Evolutionary conservation across 1,140 invertebrate species (phyloP).

Genomic region (Polypedilum pembai): DNA sequence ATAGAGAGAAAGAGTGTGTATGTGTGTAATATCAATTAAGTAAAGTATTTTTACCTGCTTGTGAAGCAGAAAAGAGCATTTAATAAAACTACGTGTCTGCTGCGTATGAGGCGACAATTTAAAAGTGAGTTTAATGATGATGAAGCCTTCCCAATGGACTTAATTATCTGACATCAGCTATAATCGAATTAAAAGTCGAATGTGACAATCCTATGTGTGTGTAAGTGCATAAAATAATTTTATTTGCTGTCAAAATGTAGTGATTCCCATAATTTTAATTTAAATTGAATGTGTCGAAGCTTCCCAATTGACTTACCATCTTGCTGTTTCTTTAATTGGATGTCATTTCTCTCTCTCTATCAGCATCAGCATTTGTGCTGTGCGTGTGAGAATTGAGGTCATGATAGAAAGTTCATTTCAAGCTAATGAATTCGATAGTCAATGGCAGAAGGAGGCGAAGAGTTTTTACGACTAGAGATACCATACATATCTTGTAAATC

Average conservation of each 20-base stretch:
- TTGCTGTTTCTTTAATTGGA: not conserved
- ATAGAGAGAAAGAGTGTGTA: no score
- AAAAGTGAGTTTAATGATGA: not conserved
- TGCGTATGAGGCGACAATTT: not conserved
- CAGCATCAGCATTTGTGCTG: not conserved
- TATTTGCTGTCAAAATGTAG: not conserved
- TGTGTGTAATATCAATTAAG: constrained; percentile 24
- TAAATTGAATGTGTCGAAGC: not conserved
- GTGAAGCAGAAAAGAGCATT: not conserved
- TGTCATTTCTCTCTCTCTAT: not conserved
- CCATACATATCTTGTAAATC: not conserved
- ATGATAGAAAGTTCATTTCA: not conserved
- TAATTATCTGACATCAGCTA: not conserved
- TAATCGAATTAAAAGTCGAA: constrained; percentile 1
- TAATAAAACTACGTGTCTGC: not conserved
- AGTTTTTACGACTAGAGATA: not conserved
- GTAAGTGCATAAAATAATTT: constrained; percentile 2
- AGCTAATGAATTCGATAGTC: constrained; percentile 6
- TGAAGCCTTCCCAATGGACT: not conserved
- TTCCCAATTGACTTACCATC: not conserved
- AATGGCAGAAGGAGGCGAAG: not conserved
- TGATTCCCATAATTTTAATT: no score
- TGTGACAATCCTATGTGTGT: not conserved
- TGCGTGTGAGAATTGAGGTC: not conserved
- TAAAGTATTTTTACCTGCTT: constrained; percentile 12